Conservation (phyloP, 2,888 invertebrate species). For the Asteroscopus sphinx region DNA sequence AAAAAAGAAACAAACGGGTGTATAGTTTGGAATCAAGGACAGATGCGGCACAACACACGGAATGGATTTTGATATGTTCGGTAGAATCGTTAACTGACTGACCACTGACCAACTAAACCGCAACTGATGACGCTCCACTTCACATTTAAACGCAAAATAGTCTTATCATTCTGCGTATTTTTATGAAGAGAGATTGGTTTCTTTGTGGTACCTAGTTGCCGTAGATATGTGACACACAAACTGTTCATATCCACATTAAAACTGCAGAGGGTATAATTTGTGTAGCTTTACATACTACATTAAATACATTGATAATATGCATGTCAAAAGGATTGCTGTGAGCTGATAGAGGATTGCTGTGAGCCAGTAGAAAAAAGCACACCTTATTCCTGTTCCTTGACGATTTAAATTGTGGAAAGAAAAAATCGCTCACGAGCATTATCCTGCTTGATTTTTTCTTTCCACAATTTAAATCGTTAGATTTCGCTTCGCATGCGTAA, state of each 20-base stretch:
- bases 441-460: too few relatives aligned
- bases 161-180: constrained; percentile 5
- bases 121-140: constrained; percentile 45
- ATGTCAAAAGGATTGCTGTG: too few relatives aligned
- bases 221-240: not conserved
- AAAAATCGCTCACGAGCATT: too few relatives aligned
- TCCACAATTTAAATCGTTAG: too few relatives aligned
- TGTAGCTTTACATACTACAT: not conserved
- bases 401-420: too few relatives aligned
- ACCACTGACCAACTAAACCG: constrained; percentile 42
- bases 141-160: constrained; percentile 16
- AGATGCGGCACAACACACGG: constrained; percentile 41
- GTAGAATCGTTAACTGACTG: constrained; percentile 31
- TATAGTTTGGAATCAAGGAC: constrained; percentile 20
- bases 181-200: not conserved
- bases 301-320: too few relatives aligned
- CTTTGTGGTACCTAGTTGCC: not conserved
- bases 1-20: constrained; percentile 31
- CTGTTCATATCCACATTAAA: too few relatives aligned
- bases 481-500: too few relatives aligned
- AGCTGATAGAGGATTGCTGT: too few relatives aligned
- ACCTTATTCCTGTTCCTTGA: too few relatives aligned
- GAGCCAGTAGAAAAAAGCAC: too few relatives aligned
- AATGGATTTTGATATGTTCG: constrained; percentile 41
- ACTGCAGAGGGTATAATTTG: not conserved